Percentiles rank a stretch among this genome's conserved stretches.
These are phyloP conservation scores for Ginglymostoma cirratum DNA, from an alignment of 2,113 vertebrate species.

Conservation along the genomic window DNA sequence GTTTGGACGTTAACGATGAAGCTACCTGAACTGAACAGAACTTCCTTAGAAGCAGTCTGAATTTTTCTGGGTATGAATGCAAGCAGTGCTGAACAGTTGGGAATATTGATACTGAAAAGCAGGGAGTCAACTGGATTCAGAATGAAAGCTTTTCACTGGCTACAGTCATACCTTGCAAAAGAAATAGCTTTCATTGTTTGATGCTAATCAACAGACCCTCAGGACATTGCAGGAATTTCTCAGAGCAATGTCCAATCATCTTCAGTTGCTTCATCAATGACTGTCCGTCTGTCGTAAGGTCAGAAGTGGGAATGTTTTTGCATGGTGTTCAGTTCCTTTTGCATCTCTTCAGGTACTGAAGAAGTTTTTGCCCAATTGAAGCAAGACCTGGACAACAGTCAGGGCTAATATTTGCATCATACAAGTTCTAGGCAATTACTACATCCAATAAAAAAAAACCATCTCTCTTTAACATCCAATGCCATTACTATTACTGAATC, in stretches of 20 bases:
- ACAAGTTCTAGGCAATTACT: neutral
- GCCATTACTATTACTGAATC: neutral
- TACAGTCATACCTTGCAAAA: neutral
- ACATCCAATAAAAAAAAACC: neutral
- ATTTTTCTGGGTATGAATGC: neutral
- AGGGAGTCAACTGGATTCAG: neutral
- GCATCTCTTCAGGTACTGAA: too few relatives aligned
- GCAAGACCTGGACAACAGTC: neutral
- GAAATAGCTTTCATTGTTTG: neutral
- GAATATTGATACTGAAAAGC: neutral
- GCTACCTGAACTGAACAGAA: neutral
- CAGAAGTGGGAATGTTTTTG: neutral
- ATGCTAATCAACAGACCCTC: neutral
- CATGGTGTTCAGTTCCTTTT: too few relatives aligned
- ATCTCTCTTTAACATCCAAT: neutral
- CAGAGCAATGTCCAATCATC: neutral
- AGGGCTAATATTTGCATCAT: neutral
- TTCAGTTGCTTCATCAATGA: neutral
- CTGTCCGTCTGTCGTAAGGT: neutral
- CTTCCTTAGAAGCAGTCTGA: neutral
- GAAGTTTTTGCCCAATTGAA: neutral
- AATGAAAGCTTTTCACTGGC: neutral
- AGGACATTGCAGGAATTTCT: neutral
- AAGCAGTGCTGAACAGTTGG: neutral
- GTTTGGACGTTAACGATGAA: neutral